phyloP scores from a whole-genome alignment of 2,797 vertebrate genomes.

The Chloroceryle inda region DNA sequence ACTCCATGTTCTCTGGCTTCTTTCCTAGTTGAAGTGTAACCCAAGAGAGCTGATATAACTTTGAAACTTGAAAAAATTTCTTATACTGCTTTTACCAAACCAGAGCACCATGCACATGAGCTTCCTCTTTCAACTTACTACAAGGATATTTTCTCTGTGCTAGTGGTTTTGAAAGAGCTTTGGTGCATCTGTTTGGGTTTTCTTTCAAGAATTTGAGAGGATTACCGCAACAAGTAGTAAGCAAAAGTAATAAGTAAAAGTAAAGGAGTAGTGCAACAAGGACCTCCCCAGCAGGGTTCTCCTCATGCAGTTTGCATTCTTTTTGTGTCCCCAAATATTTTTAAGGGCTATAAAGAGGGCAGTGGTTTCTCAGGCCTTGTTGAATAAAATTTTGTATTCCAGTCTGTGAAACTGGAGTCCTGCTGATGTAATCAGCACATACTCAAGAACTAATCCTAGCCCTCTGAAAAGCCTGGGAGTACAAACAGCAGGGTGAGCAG shows the following conservation, averaged over 20 bases:
- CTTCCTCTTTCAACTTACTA: neutral
- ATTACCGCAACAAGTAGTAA: neutral
- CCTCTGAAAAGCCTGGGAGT: neutral
- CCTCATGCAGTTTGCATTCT: neutral
- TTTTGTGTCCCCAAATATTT: neutral
- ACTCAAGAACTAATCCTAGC: neutral
- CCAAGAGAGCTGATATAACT: neutral
- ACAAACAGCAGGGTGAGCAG: neutral
- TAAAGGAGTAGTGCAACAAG: neutral
- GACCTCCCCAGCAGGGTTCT: neutral
- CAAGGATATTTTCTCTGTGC: neutral
- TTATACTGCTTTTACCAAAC: neutral
- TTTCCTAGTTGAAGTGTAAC: neutral
- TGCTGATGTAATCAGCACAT: neutral
- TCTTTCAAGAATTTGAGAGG: neutral
- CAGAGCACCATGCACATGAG: neutral
- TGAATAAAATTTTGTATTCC: neutral
- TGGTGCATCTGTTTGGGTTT: neutral
- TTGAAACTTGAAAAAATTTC: neutral
- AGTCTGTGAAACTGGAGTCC: neutral
- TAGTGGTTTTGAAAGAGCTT: neutral
- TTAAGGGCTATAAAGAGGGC: neutral
- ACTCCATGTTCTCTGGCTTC: neutral
- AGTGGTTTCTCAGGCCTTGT: neutral
- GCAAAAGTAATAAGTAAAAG: neutral